phyloP scores from a whole-genome alignment of 2,888 invertebrate genomes.

The Drosophila seclusa region DNA sequence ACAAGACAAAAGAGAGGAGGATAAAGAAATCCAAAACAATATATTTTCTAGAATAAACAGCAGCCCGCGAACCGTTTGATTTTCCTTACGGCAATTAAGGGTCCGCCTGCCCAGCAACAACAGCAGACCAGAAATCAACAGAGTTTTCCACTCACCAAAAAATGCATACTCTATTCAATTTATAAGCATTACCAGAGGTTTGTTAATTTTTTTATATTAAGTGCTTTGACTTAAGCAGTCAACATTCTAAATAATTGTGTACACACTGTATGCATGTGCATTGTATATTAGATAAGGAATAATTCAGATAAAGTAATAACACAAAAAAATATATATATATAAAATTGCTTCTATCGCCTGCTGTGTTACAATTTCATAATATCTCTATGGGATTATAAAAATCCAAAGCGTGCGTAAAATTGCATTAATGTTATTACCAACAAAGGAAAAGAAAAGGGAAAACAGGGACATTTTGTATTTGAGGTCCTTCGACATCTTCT shows the following conservation, averaged over 20 bases:
- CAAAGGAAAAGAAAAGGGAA: slow-evolving; percentile 26
- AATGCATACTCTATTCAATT: slow-evolving; percentile 1
- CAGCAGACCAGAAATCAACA: not conserved
- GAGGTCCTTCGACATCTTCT: slow-evolving; percentile 14
- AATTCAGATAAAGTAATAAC: not conserved
- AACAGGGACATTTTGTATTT: slow-evolving; percentile 53
- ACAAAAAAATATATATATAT: not conserved
- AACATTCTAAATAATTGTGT: not conserved
- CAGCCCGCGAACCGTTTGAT: slow-evolving; percentile 25
- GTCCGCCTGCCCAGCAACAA: slow-evolving; percentile 4
- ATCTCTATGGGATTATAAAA: slow-evolving; percentile 18
- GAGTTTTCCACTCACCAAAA: not conserved
- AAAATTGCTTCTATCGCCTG: not conserved
- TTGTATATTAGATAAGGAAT: not conserved
- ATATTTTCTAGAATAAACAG: slow-evolving; percentile 9
- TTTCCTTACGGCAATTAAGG: slow-evolving; percentile 25
- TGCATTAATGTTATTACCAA: slow-evolving; percentile 64
- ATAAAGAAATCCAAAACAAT: slow-evolving; percentile 2
- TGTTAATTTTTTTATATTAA: not conserved
- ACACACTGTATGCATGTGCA: not conserved
- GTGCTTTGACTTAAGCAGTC: not conserved
- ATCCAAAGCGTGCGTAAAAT: slow-evolving; percentile 70
- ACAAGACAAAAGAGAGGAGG: slow-evolving; percentile 10
- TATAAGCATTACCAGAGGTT: not conserved
- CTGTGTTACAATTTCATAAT: slow-evolving; percentile 1